Evolutionary conservation across 2,888 invertebrate genomes (phyloP).

Genomic region (Epirrita christyi): DNA sequence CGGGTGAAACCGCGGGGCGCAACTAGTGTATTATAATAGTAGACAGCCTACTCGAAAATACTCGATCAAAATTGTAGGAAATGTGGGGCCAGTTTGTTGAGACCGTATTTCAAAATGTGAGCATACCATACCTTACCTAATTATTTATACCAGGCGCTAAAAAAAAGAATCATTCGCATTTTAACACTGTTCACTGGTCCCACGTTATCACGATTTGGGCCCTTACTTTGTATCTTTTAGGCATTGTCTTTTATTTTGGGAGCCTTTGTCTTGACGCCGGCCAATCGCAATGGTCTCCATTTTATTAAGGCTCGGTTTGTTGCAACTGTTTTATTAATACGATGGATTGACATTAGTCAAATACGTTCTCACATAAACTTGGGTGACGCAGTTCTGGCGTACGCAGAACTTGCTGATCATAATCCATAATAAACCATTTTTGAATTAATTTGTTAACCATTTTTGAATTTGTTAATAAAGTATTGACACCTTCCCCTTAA

Average conservation of each 20-base stretch:
- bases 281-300: not conserved
- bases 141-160: constrained; percentile 5
- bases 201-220: constrained; percentile 1
- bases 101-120: not conserved
- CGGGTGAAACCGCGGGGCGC: too few species aligned
- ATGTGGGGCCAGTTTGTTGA: too few species aligned
- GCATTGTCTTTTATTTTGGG: constrained; percentile 10
- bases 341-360: not conserved
- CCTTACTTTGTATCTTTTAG: constrained; percentile 3
- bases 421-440: too few species aligned
- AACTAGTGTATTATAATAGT: too few species aligned
- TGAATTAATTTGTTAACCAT: too few species aligned
- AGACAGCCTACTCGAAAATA: too few species aligned
- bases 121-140: not conserved
- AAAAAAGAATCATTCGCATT: not conserved
- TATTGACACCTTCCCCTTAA: not conserved
- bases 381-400: too few species aligned
- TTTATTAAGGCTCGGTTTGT: not conserved
- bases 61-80: too few species aligned
- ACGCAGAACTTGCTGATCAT: too few species aligned
- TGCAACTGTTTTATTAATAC: too few species aligned
- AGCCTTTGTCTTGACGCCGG: constrained; percentile 5
- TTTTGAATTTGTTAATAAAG: not conserved
- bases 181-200: constrained; percentile 8
- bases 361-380: too few species aligned